Conservation (phyloP, 2,113 vertebrate genomes). For the Mionectes macconnelli region DNA sequence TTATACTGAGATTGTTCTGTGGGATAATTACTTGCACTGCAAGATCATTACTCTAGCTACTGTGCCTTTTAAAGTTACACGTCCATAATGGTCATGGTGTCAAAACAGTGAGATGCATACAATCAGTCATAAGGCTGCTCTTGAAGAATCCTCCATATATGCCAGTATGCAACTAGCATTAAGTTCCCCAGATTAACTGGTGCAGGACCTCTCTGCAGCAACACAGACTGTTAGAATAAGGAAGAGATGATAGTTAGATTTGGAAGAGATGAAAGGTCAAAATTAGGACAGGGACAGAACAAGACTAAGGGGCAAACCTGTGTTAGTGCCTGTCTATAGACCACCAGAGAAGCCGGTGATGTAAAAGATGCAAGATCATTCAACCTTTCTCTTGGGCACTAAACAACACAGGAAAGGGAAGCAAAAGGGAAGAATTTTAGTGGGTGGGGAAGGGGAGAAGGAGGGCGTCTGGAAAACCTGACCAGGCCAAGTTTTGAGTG, state of each 20-base stretch:
- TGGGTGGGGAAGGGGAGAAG: neutral
- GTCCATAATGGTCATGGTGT: neutral
- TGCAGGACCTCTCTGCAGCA: neutral
- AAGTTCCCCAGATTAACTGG: neutral
- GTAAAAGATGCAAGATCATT: neutral
- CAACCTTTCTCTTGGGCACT: neutral
- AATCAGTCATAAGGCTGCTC: neutral
- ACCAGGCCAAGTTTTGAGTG: neutral
- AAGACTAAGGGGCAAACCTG: neutral
- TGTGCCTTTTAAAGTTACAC: neutral
- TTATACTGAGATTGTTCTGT: neutral
- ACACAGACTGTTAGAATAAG: neutral
- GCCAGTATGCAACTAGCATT: neutral
- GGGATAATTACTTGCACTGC: neutral
- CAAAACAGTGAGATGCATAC: neutral
- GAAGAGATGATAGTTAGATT: too few relatives aligned
- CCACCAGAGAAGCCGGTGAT: fast-evolving
- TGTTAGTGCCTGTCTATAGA: neutral
- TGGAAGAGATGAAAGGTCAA: neutral
- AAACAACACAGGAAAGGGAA: neutral
- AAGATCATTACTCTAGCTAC: neutral
- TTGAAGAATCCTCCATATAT: neutral
- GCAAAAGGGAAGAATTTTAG: neutral
- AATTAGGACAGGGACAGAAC: neutral
- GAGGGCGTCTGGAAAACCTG: neutral